Conservation (phyloP, 1,140 invertebrate genomes). For the Pantala flavescens region DNA sequence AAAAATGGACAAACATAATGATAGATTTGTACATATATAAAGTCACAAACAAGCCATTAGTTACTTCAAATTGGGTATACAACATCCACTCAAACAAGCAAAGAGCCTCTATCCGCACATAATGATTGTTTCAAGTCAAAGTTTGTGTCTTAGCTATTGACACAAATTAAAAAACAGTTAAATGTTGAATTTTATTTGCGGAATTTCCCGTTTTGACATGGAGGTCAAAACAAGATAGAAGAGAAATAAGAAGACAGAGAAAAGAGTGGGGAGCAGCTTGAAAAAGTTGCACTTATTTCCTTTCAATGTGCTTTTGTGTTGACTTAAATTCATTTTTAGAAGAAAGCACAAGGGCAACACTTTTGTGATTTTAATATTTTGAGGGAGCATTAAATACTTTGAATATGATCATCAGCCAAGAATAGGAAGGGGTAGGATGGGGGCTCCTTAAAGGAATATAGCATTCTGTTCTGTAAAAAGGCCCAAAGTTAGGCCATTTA, state of each 20-base stretch:
- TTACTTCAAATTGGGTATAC: constrained; percentile 10
- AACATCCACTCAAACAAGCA: constrained; percentile 9
- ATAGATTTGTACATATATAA: constrained; percentile 11
- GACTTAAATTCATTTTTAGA: not conserved
- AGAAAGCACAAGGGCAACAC: not conserved
- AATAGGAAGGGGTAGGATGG: not conserved
- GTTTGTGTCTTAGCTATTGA: not conserved
- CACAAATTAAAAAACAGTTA: not conserved
- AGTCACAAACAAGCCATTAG: constrained; percentile 9
- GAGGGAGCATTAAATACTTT: not conserved
- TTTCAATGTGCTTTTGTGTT: constrained; percentile 10
- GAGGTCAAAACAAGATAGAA: not conserved
- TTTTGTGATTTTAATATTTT: not conserved
- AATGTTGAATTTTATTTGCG: not conserved
- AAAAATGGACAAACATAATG: constrained; percentile 10
- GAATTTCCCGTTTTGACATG: not conserved
- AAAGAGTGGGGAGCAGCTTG: not conserved
- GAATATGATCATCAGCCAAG: constrained; percentile 1
- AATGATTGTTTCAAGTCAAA: not conserved
- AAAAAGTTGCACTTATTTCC: not conserved
- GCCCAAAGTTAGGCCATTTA: not conserved
- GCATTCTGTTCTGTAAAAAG: not conserved
- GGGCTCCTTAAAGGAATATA: not conserved
- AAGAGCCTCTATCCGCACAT: constrained; percentile 7
- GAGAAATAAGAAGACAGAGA: not conserved